Conservation (phyloP, 2,113 vertebrate species). For the Conger conger region DNA sequence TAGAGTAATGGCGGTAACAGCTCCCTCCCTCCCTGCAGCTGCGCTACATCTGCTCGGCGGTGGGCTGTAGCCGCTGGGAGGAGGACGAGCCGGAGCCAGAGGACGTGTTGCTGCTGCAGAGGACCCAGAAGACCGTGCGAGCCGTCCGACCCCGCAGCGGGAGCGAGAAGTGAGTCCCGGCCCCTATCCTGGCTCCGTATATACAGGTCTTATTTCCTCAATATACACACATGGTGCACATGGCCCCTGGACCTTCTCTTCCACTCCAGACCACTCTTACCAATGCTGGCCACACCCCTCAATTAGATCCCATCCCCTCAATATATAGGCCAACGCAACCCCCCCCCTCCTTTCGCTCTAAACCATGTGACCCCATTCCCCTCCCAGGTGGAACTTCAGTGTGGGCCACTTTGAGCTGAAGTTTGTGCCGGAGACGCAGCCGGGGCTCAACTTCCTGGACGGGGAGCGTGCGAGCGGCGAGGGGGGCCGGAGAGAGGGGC, state of each 20-base stretch:
- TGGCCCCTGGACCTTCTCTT: too few species aligned
- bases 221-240: too few species aligned
- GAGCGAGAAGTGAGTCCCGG: constrained; percentile 84
- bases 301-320: too few species aligned
- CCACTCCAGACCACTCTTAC: too few species aligned
- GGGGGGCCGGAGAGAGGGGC: constrained; percentile 69
- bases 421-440: constrained; percentile 80
- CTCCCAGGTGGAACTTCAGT: constrained; percentile 95
- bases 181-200: neutral
- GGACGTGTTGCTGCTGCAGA: constrained; percentile 86
- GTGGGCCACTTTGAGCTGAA: constrained; percentile 96
- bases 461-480: constrained; percentile 69
- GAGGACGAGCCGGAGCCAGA: constrained; percentile 80
- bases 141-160: constrained; percentile 92
- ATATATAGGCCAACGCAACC: neutral
- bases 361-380: neutral
- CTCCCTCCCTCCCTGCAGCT: constrained; percentile 65
- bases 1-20: neutral
- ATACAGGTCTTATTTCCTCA: too few species aligned
- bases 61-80: constrained; percentile 90
- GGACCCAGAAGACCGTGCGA: constrained; percentile 93
- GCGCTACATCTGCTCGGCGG: constrained; percentile 90
- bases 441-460: constrained; percentile 82
- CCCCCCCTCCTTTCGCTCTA: neutral
- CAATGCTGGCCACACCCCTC: too few species aligned